phyloP scores from a whole-genome alignment of 2,888 invertebrate genomes.

The Chloromyia formosa region DNA sequence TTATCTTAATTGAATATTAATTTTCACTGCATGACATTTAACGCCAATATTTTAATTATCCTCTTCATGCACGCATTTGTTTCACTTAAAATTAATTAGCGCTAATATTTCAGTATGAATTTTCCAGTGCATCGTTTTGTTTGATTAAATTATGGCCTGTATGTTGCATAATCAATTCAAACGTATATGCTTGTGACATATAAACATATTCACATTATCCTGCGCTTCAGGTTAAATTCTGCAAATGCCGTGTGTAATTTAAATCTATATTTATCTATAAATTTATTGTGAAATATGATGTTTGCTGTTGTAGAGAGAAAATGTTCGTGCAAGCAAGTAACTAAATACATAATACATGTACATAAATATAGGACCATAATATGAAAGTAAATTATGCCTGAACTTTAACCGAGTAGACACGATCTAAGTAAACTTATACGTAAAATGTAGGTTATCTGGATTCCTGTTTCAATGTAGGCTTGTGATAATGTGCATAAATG shows the following conservation, averaged over 20 bases:
- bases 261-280: background rate
- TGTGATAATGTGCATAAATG: no score
- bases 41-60: background rate
- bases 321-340: background rate
- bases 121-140: background rate
- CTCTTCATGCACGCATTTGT: background rate
- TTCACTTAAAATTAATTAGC: background rate
- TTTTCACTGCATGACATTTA: constrained; percentile 8
- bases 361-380: no score
- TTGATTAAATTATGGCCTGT: background rate
- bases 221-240: background rate
- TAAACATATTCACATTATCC: background rate
- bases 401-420: no score
- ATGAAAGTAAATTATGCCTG: no score
- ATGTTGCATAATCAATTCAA: no score
- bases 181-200: background rate
- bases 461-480: no score
- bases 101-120: background rate
- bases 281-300: background rate
- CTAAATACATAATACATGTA: background rate
- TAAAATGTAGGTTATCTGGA: no score
- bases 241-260: no score
- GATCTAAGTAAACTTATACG: no score
- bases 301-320: background rate
- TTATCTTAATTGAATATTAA: constrained; percentile 8